phyloP scores from a whole-genome alignment of 2,888 invertebrate genomes.

The Hedychridium roseum region DNA sequence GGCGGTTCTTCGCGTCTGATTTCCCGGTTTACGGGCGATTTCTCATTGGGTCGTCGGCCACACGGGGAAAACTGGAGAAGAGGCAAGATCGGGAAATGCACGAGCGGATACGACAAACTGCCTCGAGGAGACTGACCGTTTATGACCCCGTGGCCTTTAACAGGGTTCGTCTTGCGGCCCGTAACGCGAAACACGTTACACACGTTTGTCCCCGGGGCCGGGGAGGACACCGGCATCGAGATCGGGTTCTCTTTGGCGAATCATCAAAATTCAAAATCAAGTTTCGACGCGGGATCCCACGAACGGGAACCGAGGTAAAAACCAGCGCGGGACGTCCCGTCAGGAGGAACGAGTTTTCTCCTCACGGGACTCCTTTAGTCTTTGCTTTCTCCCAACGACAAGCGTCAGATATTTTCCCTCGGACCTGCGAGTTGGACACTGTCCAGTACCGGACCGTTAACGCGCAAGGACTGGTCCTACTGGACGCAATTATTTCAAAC shows the following conservation, averaged over 20 bases:
- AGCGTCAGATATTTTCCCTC: conserved; percentile 19
- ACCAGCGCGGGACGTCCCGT: conserved; percentile 33
- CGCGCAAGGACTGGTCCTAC: conserved; percentile 12
- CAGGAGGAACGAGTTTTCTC: conserved; percentile 36
- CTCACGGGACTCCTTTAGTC: conserved; percentile 26
- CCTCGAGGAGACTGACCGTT: conserved; percentile 42
- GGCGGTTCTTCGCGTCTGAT: not conserved
- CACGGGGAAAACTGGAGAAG: not conserved
- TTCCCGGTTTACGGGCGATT: not conserved
- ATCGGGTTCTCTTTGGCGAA: conserved; percentile 41
- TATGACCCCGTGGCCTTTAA: conserved; percentile 33
- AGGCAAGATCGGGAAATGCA: conserved; percentile 1
- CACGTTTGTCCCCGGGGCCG: conserved; percentile 33
- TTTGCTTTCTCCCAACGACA: not conserved
- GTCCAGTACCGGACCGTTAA: conserved; percentile 33
- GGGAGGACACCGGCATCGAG: conserved; percentile 17
- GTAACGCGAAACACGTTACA: conserved; percentile 52
- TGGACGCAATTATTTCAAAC: not conserved
- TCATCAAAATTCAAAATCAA: conserved; percentile 43
- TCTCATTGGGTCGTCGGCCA: not conserved
- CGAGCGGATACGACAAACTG: conserved; percentile 33
- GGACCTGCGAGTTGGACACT: conserved; percentile 31
- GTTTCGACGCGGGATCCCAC: conserved; percentile 39
- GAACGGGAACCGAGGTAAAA: conserved; percentile 15
- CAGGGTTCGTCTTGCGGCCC: conserved; percentile 41